A percentile compares a stretch with the other conserved stretches of the same genome.
These are phyloP conservation scores for Hylaea fasciaria DNA, from an alignment of 2,888 invertebrate species.

Conservation along the genomic window DNA sequence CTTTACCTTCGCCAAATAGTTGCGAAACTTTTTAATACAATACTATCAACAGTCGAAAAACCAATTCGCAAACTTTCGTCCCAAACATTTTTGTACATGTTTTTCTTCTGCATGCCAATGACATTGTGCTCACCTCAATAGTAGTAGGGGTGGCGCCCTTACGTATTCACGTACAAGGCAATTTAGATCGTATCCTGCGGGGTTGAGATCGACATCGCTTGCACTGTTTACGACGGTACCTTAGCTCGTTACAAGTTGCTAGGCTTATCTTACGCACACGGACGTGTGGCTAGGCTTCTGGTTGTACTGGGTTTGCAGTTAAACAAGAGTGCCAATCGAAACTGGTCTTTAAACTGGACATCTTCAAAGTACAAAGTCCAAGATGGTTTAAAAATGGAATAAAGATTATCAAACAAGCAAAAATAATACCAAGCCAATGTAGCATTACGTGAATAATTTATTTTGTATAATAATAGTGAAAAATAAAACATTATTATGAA, in stretches of 20 bases:
- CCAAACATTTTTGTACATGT: slow-evolving; percentile 41
- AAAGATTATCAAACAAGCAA: no score
- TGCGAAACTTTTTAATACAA: slow-evolving; percentile 28
- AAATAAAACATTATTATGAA: no score
- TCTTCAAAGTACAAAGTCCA: no score
- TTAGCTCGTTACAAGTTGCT: neutral
- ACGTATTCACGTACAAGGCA: slow-evolving; percentile 46
- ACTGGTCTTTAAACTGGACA: no score
- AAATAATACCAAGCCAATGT: no score
- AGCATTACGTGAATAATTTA: no score
- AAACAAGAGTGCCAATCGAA: neutral
- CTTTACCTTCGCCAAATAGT: neutral
- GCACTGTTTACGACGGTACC: slow-evolving; percentile 11
- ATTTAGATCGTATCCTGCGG: slow-evolving; percentile 51
- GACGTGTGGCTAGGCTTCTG: neutral
- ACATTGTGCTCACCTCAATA: slow-evolving; percentile 44
- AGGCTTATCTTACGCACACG: neutral
- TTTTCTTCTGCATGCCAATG: slow-evolving; percentile 42
- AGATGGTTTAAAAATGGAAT: no score
- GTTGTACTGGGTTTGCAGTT: slow-evolving; percentile 2
- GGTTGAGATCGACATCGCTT: slow-evolving; percentile 45
- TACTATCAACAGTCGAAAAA: slow-evolving; percentile 35
- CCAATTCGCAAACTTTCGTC: slow-evolving; percentile 33
- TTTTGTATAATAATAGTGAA: no score
- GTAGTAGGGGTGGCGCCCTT: slow-evolving; percentile 41